Evolutionary conservation across 2,113 vertebrate species (phyloP).

Genomic region (Lepus timidus): DNA sequence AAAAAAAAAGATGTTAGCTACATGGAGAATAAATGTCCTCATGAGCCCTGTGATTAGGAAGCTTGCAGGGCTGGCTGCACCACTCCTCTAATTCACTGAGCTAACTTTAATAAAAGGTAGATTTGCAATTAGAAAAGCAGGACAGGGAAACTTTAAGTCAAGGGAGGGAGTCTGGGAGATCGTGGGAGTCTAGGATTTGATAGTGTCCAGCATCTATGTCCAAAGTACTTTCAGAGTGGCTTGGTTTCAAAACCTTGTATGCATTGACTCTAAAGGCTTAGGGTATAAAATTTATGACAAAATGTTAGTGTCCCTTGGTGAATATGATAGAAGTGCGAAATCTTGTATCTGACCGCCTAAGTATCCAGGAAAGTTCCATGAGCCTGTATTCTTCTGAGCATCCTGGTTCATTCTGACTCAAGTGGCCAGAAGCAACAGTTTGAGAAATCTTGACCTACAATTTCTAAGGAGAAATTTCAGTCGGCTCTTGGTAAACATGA

Average conservation of each 20-base stretch:
- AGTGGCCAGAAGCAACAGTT: background rate
- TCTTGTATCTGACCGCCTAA: accelerated
- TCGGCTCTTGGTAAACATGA: background rate
- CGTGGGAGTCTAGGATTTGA: too few relatives aligned
- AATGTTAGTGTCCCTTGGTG: background rate
- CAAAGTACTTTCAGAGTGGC: too few relatives aligned
- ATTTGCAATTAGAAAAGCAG: too few relatives aligned
- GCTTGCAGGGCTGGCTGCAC: too few relatives aligned
- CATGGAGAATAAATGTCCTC: too few relatives aligned
- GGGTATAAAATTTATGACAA: background rate
- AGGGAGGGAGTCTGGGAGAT: too few relatives aligned
- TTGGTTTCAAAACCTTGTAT: background rate
- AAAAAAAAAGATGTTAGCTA: too few relatives aligned
- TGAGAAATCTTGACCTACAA: background rate
- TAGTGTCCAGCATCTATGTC: too few relatives aligned
- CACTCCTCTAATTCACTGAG: too few relatives aligned
- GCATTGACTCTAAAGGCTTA: background rate
- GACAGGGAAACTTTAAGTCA: too few relatives aligned
- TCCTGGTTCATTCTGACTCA: background rate
- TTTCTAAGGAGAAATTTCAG: background rate
- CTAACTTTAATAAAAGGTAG: too few relatives aligned
- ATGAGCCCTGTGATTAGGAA: too few relatives aligned
- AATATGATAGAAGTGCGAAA: background rate
- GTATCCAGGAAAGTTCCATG: background rate
- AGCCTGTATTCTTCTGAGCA: background rate